Conservation (phyloP, 2,113 vertebrate genomes). For the Alosa alosa region DNA sequence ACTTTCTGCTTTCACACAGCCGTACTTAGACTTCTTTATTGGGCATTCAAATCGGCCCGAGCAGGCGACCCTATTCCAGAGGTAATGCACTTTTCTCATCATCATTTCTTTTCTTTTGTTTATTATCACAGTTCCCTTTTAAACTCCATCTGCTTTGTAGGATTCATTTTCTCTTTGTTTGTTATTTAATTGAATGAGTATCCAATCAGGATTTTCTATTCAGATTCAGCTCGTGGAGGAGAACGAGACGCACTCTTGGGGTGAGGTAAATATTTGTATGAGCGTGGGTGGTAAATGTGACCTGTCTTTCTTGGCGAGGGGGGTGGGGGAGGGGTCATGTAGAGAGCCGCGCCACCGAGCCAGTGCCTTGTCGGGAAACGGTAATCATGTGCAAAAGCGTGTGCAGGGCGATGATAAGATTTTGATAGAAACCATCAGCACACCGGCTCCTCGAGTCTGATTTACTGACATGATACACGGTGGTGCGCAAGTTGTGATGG, state of each 20-base stretch:
- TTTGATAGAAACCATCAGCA: conserved; percentile 67
- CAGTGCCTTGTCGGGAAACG: conserved; percentile 43
- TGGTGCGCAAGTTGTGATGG: conserved; percentile 29
- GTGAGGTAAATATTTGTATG: conserved; percentile 53
- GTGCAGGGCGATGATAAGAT: conserved; percentile 63
- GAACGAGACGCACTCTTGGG: conserved; percentile 45
- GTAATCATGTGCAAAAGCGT: conserved; percentile 40
- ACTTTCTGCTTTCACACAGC: conserved; percentile 43
- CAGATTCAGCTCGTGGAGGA: conserved; percentile 35
- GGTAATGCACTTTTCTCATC: no score
- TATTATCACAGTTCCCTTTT: not conserved
- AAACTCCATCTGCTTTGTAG: conserved; percentile 54
- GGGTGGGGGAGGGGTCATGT: conserved; percentile 59
- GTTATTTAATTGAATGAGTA: conserved; percentile 33
- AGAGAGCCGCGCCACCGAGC: conserved; percentile 57
- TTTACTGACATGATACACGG: conserved; percentile 52
- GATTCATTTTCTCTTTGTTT: conserved; percentile 55
- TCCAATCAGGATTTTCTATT: conserved; percentile 45
- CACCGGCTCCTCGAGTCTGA: conserved; percentile 56
- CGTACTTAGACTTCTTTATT: no score
- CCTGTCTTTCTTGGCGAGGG: conserved; percentile 60
- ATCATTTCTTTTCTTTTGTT: no score
- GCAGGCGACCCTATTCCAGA: no score
- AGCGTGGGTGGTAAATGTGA: conserved; percentile 60
- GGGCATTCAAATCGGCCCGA: no score